These are phyloP conservation scores for Oreochromis niloticus DNA, from an alignment of 2,113 vertebrate species.

Conservation along the genomic window DNA sequence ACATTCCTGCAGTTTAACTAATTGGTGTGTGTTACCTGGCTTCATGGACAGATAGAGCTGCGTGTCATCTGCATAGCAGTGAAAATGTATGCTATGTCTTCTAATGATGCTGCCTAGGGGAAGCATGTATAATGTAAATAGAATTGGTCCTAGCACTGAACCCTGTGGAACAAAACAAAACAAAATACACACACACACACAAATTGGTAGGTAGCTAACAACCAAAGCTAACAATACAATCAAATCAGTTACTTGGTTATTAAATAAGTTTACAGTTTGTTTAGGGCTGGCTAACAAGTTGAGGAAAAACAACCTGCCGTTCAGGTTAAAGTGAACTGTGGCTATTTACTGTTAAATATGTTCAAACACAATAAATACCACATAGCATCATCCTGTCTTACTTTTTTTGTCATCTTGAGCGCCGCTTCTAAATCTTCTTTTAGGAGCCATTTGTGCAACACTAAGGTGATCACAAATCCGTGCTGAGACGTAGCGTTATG, in stretches of 20 bases:
- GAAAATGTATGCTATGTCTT: no score
- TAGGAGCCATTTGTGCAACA: not conserved
- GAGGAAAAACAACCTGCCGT: not conserved
- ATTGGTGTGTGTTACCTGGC: no score
- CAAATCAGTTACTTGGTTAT: not conserved
- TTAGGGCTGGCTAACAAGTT: not conserved
- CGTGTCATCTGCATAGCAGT: no score
- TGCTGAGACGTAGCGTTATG: not conserved
- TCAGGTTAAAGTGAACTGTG: not conserved
- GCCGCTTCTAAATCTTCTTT: not conserved
- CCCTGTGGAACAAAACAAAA: not conserved
- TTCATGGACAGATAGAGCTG: no score
- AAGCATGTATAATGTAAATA: no score
- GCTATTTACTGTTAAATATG: not conserved
- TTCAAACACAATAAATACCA: not conserved
- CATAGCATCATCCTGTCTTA: not conserved
- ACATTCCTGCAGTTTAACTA: no score
- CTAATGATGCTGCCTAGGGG: no score
- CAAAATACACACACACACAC: not conserved
- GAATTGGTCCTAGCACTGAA: no score
- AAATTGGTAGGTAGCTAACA: not conserved
- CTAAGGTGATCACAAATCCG: not conserved
- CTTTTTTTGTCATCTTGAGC: not conserved
- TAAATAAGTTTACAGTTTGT: not conserved
- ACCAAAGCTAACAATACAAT: not conserved